These are phyloP conservation scores for Hydrolagus colliei DNA, from an alignment of 2,797 vertebrate genomes.

Conservation along the genomic window DNA sequence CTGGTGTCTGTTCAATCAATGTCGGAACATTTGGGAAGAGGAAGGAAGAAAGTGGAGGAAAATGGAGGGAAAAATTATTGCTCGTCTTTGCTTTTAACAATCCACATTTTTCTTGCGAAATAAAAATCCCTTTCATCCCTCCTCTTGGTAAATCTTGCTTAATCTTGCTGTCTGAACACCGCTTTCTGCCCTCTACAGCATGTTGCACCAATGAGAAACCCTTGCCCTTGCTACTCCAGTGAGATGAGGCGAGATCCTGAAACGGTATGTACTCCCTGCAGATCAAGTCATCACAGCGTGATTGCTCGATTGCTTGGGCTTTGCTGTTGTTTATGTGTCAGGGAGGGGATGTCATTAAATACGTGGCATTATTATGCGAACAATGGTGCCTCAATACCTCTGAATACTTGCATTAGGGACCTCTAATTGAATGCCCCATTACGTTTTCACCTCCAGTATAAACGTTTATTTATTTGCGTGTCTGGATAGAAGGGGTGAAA, in stretches of 20 bases:
- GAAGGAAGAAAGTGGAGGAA: too few relatives aligned
- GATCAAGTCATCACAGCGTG: constrained; percentile 9
- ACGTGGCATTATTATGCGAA: not conserved
- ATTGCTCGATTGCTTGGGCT: constrained; percentile 18
- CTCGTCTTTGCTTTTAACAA: not conserved
- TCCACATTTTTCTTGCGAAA: constrained; percentile 4
- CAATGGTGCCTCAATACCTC: not conserved
- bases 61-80: not conserved
- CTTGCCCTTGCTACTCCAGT: constrained; percentile 57
- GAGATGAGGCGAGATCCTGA: constrained; percentile 58
- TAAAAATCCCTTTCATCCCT: constrained; percentile 38
- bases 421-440: too few relatives aligned
- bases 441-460: too few relatives aligned
- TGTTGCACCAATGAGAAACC: constrained; percentile 39
- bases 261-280: constrained; percentile 59
- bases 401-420: not conserved
- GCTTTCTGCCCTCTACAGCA: constrained; percentile 67
- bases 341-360: not conserved
- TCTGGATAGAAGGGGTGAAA: too few relatives aligned
- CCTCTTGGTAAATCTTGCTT: constrained; percentile 52
- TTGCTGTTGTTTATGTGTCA: not conserved
- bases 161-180: constrained; percentile 60
- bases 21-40: too few relatives aligned
- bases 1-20: too few relatives aligned
- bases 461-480: too few relatives aligned